Conservation (phyloP, 1,140 invertebrate genomes). For the Uloborus diversus region DNA sequence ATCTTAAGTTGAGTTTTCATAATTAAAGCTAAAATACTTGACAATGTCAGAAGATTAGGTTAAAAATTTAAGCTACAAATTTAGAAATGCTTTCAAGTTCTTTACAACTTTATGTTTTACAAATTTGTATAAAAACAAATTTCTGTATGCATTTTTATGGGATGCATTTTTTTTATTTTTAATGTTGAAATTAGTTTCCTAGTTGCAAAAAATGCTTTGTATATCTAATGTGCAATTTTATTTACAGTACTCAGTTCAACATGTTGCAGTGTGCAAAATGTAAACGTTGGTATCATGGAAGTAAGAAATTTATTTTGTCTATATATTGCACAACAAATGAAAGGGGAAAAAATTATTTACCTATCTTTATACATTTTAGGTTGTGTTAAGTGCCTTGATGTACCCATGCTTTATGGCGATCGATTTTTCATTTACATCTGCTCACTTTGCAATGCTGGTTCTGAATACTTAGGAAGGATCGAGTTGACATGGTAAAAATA, state of each 20-base stretch:
- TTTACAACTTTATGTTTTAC: neutral
- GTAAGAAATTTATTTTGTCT: constrained; percentile 4
- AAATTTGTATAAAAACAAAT: neutral
- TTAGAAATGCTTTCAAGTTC: neutral
- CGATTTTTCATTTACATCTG: constrained; percentile 52
- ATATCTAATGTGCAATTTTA: neutral
- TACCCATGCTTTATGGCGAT: constrained; percentile 36
- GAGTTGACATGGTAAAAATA: constrained; percentile 37
- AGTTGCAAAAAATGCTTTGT: neutral
- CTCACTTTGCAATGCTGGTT: constrained; percentile 46
- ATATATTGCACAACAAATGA: neutral
- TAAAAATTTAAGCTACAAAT: too few species aligned
- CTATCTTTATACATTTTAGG: constrained; percentile 10
- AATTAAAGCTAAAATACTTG: too few species aligned
- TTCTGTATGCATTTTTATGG: neutral
- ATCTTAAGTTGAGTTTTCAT: too few species aligned
- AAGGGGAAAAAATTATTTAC: too few species aligned
- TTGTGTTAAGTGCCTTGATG: constrained; percentile 49
- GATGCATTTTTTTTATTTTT: neutral
- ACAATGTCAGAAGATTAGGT: too few species aligned
- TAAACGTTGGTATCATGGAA: constrained; percentile 37
- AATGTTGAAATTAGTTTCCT: neutral
- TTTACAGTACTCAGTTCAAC: neutral
- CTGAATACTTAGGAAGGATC: constrained; percentile 42
- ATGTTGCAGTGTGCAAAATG: constrained; percentile 41